Evolutionary conservation across 2,113 vertebrate species (phyloP).

Genomic region (Dromaius novaehollandiae): DNA sequence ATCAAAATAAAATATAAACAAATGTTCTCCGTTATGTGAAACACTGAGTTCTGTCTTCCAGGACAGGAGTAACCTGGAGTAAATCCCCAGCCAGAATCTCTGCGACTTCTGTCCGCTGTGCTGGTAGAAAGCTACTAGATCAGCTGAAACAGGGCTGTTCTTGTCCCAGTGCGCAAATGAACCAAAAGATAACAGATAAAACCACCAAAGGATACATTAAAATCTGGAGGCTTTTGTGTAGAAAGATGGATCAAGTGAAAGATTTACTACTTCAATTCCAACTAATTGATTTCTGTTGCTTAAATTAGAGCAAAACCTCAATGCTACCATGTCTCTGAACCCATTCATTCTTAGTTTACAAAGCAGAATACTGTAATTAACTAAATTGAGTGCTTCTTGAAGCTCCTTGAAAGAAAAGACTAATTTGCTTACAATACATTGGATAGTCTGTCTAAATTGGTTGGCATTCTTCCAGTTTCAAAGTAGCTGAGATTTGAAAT

Average conservation of each 20-base stretch:
- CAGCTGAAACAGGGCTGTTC: not conserved
- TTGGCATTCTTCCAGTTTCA: slow-evolving; percentile 37
- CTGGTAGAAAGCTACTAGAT: not conserved
- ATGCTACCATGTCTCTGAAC: not conserved
- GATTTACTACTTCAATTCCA: slow-evolving; percentile 56
- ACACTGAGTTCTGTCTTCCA: not conserved
- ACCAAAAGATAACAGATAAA: not conserved
- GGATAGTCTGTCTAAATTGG: slow-evolving; percentile 18
- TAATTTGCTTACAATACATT: slow-evolving; percentile 48
- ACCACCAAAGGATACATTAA: slow-evolving; percentile 28
- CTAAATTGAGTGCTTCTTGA: slow-evolving; percentile 62
- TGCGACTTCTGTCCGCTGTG: not conserved
- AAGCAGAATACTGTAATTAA: slow-evolving; percentile 67
- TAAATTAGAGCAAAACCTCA: slow-evolving; percentile 40
- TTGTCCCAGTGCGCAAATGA: not conserved
- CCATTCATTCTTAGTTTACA: slow-evolving; percentile 45
- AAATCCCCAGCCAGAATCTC: not conserved
- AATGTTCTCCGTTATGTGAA: not conserved
- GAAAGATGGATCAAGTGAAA: slow-evolving; percentile 47
- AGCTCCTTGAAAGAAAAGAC: slow-evolving; percentile 36
- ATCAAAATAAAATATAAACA: not conserved
- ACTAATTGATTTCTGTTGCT: slow-evolving; percentile 58
- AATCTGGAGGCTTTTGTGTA: not conserved
- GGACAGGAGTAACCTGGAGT: not conserved
- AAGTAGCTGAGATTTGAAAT: slow-evolving; percentile 23